A percentile compares a stretch with the other conserved stretches of the same genome.
phyloP scores from a whole-genome alignment of 2,888 invertebrate genomes.

The Ennomos quercinarius region DNA sequence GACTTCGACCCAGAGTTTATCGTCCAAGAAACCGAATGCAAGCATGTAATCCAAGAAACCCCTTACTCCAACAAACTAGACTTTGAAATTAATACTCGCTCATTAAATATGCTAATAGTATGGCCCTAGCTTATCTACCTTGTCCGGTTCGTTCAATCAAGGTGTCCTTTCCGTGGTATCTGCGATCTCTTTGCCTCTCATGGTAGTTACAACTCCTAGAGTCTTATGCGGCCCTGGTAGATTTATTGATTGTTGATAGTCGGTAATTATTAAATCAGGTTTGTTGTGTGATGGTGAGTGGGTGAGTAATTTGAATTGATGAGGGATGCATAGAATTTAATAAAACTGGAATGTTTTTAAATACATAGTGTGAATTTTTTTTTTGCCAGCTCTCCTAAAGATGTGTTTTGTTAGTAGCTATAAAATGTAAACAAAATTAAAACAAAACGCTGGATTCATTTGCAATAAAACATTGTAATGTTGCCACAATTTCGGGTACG shows the following conservation, averaged over 20 bases:
- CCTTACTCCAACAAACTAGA: constrained; percentile 46
- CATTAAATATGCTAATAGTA: constrained; percentile 83
- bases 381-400: too few species aligned
- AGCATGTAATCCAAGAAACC: constrained; percentile 26
- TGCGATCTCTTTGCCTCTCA: constrained; percentile 54
- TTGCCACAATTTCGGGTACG: too few species aligned
- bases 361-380: too few species aligned
- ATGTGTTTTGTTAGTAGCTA: too few species aligned
- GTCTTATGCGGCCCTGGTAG: constrained; percentile 69
- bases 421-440: too few species aligned
- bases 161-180: constrained; percentile 80
- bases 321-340: too few species aligned
- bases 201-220: constrained; percentile 57
- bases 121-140: constrained; percentile 66
- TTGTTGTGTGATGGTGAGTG: not conserved
- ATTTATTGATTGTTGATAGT: constrained; percentile 66
- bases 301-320: too few species aligned
- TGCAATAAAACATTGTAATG: too few species aligned
- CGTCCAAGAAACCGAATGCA: constrained; percentile 24
- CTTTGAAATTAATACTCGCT: constrained; percentile 77
- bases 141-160: constrained; percentile 83
- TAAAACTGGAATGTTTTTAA: too few species aligned
- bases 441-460: too few species aligned
- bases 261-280: too few species aligned
- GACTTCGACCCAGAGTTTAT: constrained; percentile 8